Evolutionary conservation across 2,113 vertebrate genomes (phyloP), one percentile per base, ranked within the genome.

Genomic region (Nesoenas mayeri): DNA sequence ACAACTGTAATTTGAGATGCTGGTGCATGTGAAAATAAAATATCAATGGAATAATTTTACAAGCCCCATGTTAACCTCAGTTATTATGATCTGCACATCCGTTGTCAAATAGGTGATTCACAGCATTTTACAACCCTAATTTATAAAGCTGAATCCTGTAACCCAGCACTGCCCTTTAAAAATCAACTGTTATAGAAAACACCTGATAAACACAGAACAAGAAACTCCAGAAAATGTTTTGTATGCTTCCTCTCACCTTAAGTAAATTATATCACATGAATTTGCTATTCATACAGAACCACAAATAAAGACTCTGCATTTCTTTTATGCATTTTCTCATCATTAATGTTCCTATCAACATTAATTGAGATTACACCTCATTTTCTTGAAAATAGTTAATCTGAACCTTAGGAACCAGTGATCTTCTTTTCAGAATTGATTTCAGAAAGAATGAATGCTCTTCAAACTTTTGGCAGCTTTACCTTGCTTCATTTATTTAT

Each of bases 401-500:
- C n/a, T 66, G 54, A 67, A 66, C 11, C 24, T 56, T 65, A 75
- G 60, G 82, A 95, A 96, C 48, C 32, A 74, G 18, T 36, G 42
- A 93, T 78, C 51, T 85, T 79, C 69, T 82, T 79, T 92, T 73
- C 64, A 88, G 56, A 93, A 34, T 1, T 61, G n/a, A 50, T 95
- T 94, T 67, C 7, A 34, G 96, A 97, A 97, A 96, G 84, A 94
- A 89, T 92, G 69, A 97, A 92, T 94, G 34, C 11, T 3, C 71
- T 91, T 93, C n/a, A 75, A 85, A 85, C 40, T 91, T 70, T 69
- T 96, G 94, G 95, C 97, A 97, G 89, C 79, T 95, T 94, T 96
- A 92, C 79, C 60, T 89, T 92, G 69, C 29, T 79, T 91, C 88
- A 80, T 84, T 95, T 54, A 88, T 47, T 47, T 54, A 71, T 70